phyloP scores from a whole-genome alignment of 1,140 invertebrate genomes.

The Lamellibrachia luymesi region DNA sequence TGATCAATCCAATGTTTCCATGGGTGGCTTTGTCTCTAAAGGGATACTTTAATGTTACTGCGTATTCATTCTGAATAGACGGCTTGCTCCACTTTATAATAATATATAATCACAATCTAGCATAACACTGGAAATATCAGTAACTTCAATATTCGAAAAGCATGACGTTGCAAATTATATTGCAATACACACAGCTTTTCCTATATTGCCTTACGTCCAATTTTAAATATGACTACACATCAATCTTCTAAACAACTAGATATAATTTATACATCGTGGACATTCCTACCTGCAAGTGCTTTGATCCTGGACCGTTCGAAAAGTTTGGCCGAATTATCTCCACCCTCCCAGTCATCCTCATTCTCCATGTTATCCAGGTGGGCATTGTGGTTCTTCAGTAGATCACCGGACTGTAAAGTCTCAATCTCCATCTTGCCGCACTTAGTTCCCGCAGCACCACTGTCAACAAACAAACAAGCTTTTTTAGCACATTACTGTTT shows the following conservation, averaged over 20 bases:
- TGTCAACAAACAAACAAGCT: not conserved
- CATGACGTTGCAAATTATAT: not conserved
- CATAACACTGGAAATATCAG: not conserved
- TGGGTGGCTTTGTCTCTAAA: not conserved
- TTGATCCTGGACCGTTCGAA: conserved; percentile 99
- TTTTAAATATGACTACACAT: not conserved
- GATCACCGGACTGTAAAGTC: not conserved
- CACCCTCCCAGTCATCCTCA: conserved; percentile 95
- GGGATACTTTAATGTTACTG: not conserved
- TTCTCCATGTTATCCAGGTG: conserved; percentile 57
- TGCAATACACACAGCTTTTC: not conserved
- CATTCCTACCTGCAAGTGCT: conserved; percentile 83
- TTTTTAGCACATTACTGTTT: not conserved
- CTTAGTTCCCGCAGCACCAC: conserved; percentile 2
- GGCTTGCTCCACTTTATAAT: not conserved
- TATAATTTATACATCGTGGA: not conserved
- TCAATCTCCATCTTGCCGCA: not conserved
- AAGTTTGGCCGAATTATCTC: conserved; percentile 95
- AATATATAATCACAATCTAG: not conserved
- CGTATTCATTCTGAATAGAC: not conserved
- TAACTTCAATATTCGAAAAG: not conserved
- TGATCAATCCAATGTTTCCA: not conserved
- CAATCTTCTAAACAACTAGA: not conserved
- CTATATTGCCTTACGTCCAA: not conserved
- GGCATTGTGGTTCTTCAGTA: not conserved